These are phyloP conservation scores for Scaptomyza caliginosa DNA, from an alignment of 2,888 invertebrate genomes.

Conservation along the genomic window DNA sequence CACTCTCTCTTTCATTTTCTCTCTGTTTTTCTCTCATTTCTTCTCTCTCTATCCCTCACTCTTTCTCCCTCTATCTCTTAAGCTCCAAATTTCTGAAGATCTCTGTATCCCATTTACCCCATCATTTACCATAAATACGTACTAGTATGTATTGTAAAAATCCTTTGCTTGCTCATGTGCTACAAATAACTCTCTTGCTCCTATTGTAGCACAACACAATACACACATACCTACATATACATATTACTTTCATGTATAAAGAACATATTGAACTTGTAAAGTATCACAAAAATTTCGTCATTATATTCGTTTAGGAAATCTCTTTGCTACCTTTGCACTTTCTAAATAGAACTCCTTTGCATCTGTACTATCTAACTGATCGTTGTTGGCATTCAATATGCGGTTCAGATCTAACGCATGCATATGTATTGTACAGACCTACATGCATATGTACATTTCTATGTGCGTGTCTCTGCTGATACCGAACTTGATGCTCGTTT, in stretches of 20 bases:
- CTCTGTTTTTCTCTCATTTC: too few relatives aligned
- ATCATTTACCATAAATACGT: conserved; percentile 15
- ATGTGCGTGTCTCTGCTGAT: conserved; percentile 16
- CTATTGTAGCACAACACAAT: conserved; percentile 26
- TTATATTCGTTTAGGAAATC: conserved; percentile 11
- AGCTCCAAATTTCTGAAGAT: not conserved
- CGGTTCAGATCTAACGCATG: conserved; percentile 3
- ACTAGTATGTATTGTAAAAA: conserved; percentile 47
- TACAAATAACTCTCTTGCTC: conserved; percentile 33
- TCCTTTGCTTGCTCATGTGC: conserved; percentile 45
- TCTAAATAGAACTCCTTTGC: conserved; percentile 25
- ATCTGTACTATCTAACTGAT: conserved; percentile 7
- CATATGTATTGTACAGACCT: not conserved
- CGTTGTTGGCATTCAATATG: conserved; percentile 5
- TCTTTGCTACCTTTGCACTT: conserved; percentile 28
- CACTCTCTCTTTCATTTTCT: not conserved
- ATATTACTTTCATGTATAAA: conserved; percentile 35
- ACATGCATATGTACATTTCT: not conserved
- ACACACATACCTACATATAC: conserved; percentile 4
- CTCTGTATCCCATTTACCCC: conserved; percentile 3
- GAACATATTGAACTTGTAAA: conserved; percentile 37
- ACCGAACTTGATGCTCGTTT: conserved; percentile 26
- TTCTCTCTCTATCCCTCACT: not conserved
- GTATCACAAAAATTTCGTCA: conserved; percentile 21
- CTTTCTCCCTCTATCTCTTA: not conserved